phyloP scores from a whole-genome alignment of 1,140 invertebrate species.

The Radopholus similis region DNA sequence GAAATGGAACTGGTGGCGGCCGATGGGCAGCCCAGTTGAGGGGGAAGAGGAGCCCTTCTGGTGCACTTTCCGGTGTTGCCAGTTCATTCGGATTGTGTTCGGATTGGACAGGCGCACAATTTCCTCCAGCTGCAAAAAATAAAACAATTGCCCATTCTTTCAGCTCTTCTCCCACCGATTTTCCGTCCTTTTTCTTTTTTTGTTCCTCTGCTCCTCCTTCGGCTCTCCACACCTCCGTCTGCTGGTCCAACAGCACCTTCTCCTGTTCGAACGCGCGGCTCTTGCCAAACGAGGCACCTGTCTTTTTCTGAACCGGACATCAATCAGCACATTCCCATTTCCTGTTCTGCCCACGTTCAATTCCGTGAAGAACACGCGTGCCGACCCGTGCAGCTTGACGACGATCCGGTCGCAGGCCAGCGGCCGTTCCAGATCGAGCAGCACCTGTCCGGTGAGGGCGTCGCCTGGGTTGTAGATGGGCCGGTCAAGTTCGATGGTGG shows the following conservation, averaged over 20 bases:
- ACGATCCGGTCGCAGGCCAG: slow-evolving; percentile 14
- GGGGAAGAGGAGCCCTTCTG: no score
- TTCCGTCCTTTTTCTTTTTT: no score
- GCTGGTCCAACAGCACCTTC: no score
- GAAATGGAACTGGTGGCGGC: slow-evolving; percentile 17
- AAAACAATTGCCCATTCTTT: no score
- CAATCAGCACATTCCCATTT: slow-evolving; percentile 30
- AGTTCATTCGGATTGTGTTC: background rate
- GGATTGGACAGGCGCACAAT: slow-evolving; percentile 26
- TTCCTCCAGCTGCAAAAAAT: no score
- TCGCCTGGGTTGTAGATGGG: slow-evolving; percentile 31
- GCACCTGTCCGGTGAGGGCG: slow-evolving; percentile 22
- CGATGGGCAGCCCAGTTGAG: background rate
- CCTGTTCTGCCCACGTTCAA: slow-evolving; percentile 16
- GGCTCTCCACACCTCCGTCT: no score
- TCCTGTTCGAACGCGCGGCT: no score
- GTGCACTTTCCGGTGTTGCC: no score
- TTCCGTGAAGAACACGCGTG: slow-evolving; percentile 22
- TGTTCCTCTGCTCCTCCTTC: no score
- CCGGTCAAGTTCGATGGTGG: slow-evolving; percentile 15
- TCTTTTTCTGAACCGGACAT: slow-evolving; percentile 5
- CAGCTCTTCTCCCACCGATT: no score
- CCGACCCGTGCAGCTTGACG: slow-evolving; percentile 19
- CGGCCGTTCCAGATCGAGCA: slow-evolving; percentile 7
- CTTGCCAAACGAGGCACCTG: no score